Evolutionary conservation across 2,113 vertebrate species (phyloP).

Genomic region (Elachura formosa): DNA sequence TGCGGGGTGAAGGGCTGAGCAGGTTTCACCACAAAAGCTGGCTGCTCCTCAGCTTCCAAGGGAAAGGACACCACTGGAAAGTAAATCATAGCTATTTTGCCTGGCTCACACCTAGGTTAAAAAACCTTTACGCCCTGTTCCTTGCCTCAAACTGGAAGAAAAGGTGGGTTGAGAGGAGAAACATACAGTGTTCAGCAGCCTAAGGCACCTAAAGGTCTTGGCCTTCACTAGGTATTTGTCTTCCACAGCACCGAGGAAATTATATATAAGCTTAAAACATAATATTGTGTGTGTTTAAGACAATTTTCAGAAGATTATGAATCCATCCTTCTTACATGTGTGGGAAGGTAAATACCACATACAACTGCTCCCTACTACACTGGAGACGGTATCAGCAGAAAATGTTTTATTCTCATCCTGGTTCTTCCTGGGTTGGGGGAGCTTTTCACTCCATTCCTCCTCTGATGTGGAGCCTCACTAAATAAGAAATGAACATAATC

Average conservation of each 20-base stretch:
- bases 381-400: not conserved
- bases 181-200: accelerated
- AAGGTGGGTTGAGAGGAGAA: not conserved
- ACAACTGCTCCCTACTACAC: not conserved
- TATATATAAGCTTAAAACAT: not conserved
- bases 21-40: not conserved
- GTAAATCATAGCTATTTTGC: not conserved
- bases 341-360: not conserved
- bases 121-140: not conserved
- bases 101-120: not conserved
- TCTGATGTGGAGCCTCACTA: not conserved
- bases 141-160: not conserved
- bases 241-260: not conserved
- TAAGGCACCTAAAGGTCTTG: not conserved
- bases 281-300: not conserved
- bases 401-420: not conserved
- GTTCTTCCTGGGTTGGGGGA: not conserved
- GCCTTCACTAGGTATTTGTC: not conserved
- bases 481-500: not conserved
- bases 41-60: not conserved
- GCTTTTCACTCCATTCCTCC: not conserved
- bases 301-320: not conserved
- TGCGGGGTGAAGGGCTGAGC: not conserved
- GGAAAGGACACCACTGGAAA: not conserved
- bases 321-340: not conserved